Conservation (phyloP, 2,113 vertebrate genomes). For the Geothlypis trichas region DNA sequence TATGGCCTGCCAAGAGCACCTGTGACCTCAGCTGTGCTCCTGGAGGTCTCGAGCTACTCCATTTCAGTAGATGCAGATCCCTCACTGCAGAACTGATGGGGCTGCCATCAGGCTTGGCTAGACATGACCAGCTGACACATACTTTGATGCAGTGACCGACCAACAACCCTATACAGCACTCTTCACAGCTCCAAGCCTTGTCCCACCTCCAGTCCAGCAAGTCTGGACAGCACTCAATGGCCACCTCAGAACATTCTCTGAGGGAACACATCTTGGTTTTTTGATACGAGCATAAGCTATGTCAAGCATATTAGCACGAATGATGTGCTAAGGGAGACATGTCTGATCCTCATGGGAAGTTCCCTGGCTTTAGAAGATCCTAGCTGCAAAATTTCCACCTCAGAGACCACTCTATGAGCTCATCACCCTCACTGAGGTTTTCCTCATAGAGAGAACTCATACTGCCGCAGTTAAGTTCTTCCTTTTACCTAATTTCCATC, state of each 20-base stretch:
- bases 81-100: neutral
- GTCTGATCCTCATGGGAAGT: neutral
- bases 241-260: neutral
- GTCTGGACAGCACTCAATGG: neutral
- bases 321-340: neutral
- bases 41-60: neutral
- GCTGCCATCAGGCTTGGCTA: neutral
- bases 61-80: neutral
- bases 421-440: neutral
- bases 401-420: neutral
- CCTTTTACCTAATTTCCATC: neutral
- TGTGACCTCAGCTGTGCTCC: neutral
- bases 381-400: neutral
- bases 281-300: neutral
- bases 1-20: neutral
- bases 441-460: neutral
- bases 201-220: neutral
- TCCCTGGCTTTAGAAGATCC: neutral
- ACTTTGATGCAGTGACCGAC: rapidly evolving
- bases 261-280: rapidly evolving
- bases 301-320: neutral
- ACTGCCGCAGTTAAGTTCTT: neutral
- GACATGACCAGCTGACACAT: neutral
- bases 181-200: neutral
- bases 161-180: too few relatives aligned